phyloP scores from a whole-genome alignment of 2,888 invertebrate genomes.

The Metallyticus violacea region DNA sequence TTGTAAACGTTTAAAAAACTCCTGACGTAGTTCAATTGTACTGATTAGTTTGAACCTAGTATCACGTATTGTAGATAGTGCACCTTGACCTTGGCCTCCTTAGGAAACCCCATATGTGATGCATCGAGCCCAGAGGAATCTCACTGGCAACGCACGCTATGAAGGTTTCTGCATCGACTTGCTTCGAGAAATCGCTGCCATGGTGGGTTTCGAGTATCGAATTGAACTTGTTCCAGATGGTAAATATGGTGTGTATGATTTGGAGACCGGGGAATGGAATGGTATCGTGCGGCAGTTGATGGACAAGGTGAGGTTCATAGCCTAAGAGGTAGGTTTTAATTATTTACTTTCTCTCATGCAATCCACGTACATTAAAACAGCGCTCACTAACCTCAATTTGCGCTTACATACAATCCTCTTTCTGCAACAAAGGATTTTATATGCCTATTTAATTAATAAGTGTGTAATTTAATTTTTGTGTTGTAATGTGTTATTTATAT shows the following conservation, averaged over 20 bases:
- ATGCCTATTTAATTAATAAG: too few species aligned
- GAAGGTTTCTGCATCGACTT: slow-evolving; percentile 74
- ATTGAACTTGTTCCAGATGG: slow-evolving; percentile 63
- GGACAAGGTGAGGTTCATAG: slow-evolving; percentile 55
- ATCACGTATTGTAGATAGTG: background rate
- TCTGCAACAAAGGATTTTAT: too few species aligned
- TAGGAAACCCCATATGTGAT: slow-evolving; percentile 60
- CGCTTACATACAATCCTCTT: too few species aligned
- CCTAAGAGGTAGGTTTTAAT: background rate
- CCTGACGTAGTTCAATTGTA: slow-evolving; percentile 4
- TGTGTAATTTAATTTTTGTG: too few species aligned
- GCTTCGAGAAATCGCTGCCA: slow-evolving; percentile 59
- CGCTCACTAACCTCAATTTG: too few species aligned
- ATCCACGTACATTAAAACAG: too few species aligned
- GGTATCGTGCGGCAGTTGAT: slow-evolving; percentile 64
- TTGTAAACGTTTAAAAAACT: slow-evolving; percentile 35
- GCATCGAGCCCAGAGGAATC: slow-evolving; percentile 50
- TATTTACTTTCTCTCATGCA: too few species aligned
- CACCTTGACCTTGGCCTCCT: slow-evolving; percentile 8
- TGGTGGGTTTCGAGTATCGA: slow-evolving; percentile 65
- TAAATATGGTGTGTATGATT: slow-evolving; percentile 71
- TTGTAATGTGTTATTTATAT: too few species aligned
- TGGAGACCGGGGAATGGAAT: slow-evolving; percentile 72
- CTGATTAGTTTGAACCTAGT: background rate
- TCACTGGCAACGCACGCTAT: slow-evolving; percentile 61